Conservation (phyloP, 64 coral and sea anemone species). For the Anthopleura sola region DNA sequence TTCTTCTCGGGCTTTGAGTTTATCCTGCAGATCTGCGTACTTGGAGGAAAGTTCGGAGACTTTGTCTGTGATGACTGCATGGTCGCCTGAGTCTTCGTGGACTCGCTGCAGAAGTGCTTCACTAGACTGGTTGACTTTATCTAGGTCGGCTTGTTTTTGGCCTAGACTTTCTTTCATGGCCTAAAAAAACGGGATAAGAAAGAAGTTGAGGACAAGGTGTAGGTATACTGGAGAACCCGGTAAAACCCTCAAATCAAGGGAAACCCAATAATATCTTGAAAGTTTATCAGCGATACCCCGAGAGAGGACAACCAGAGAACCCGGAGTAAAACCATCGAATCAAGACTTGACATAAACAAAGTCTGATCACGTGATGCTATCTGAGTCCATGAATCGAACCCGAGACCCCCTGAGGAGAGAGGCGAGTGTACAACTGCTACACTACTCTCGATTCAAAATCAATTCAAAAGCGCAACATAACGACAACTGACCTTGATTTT, state of each 20-base stretch:
- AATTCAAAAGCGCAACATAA: neutral
- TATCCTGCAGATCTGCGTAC: slow-evolving; percentile 68
- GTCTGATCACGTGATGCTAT: too few relatives aligned
- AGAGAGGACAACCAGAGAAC: too few relatives aligned
- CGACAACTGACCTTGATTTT: slow-evolving; percentile 73
- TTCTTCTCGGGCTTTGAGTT: slow-evolving; percentile 59
- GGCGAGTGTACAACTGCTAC: too few relatives aligned
- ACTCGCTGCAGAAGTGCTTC: slow-evolving; percentile 67
- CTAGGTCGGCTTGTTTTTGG: slow-evolving; percentile 69
- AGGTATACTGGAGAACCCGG: too few relatives aligned
- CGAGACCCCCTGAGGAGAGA: too few relatives aligned
- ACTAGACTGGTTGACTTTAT: slow-evolving; percentile 69
- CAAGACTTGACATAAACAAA: too few relatives aligned
- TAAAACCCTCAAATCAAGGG: too few relatives aligned
- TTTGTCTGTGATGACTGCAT: slow-evolving; percentile 49
- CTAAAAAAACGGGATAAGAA: slow-evolving; percentile 19
- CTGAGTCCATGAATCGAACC: too few relatives aligned
- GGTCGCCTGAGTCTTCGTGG: slow-evolving; percentile 68
- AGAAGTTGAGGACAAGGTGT: neutral
- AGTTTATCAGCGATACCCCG: too few relatives aligned
- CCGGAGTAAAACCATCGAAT: too few relatives aligned
- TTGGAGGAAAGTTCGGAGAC: slow-evolving; percentile 72
- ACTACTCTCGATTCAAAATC: neutral
- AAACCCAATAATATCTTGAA: too few relatives aligned
- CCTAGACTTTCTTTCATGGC: slow-evolving; percentile 62